phyloP scores from a whole-genome alignment of 2,888 invertebrate genomes.

The Melolontha melolontha region DNA sequence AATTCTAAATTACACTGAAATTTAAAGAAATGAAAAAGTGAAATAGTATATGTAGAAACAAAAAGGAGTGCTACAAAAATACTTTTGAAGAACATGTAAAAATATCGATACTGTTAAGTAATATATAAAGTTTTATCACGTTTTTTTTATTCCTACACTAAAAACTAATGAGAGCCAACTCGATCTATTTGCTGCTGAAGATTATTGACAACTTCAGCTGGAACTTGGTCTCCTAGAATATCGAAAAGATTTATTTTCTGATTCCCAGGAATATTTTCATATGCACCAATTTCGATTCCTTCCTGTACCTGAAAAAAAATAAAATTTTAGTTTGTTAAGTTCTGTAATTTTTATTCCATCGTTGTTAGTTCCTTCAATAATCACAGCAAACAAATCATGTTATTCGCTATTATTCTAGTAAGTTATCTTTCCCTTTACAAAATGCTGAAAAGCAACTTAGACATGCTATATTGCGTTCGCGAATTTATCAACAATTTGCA shows the following conservation, averaged over 20 bases:
- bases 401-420: too few species aligned
- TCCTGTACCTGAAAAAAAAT: constrained; percentile 75
- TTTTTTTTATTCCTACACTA: constrained; percentile 14
- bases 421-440: too few species aligned
- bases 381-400: too few species aligned
- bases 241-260: constrained; percentile 87
- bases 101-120: constrained; percentile 20
- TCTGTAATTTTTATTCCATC: too few species aligned
- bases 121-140: constrained; percentile 41
- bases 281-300: constrained; percentile 87
- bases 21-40: not conserved
- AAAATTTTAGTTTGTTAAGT: not conserved
- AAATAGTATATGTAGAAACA: not conserved
- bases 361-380: too few species aligned
- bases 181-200: constrained; percentile 87
- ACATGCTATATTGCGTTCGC: too few species aligned
- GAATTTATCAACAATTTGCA: too few species aligned
- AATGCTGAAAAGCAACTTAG: too few species aligned
- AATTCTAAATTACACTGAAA: constrained; percentile 4
- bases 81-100: not conserved
- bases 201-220: constrained; percentile 89
- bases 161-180: constrained; percentile 75
- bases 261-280: constrained; percentile 87
- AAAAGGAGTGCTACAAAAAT: constrained; percentile 10
- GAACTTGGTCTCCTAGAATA: constrained; percentile 87